Conservation (phyloP, 1,140 invertebrate species). For the Pachypeltis micranthus region DNA sequence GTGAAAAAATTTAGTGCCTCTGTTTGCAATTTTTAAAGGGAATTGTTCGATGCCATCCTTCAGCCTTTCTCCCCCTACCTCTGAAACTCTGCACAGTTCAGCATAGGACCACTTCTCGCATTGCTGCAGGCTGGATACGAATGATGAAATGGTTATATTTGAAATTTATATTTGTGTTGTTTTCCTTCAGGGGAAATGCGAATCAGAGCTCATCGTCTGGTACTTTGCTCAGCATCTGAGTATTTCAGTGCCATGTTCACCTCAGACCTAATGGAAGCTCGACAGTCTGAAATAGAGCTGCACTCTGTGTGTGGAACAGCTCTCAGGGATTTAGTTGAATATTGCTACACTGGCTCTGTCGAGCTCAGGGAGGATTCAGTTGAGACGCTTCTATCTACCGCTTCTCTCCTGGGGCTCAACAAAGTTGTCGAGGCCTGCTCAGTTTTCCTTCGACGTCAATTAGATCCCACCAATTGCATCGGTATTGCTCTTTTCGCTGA, state of each 20-base stretch:
- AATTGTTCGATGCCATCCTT: not conserved
- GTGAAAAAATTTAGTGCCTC: not conserved
- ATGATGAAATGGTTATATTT: too few relatives aligned
- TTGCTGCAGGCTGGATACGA: too few relatives aligned
- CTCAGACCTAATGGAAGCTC: slow-evolving; percentile 70
- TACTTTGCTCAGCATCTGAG: slow-evolving; percentile 79
- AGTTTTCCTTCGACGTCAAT: slow-evolving; percentile 72
- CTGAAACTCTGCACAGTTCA: not conserved
- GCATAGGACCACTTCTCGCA: too few relatives aligned
- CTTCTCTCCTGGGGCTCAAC: slow-evolving; percentile 74
- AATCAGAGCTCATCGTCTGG: slow-evolving; percentile 54
- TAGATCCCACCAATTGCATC: slow-evolving; percentile 87
- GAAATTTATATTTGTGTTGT: too few relatives aligned
- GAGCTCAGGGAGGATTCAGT: slow-evolving; percentile 71
- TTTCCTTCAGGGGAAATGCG: slow-evolving; percentile 46
- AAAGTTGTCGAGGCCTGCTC: slow-evolving; percentile 82
- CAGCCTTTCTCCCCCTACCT: too few relatives aligned
- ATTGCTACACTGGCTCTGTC: slow-evolving; percentile 41
- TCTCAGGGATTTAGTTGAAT: slow-evolving; percentile 50
- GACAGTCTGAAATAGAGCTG: slow-evolving; percentile 68
- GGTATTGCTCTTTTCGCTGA: slow-evolving; percentile 88
- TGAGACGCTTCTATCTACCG: slow-evolving; percentile 73
- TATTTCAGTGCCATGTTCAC: slow-evolving; percentile 95
- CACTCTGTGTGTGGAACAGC: slow-evolving; percentile 75
- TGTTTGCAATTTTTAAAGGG: not conserved